A percentile compares a stretch with the other conserved stretches of the same genome.
Conservation (phyloP, 2,797 vertebrate genomes). For the Benthosema pterotum region DNA sequence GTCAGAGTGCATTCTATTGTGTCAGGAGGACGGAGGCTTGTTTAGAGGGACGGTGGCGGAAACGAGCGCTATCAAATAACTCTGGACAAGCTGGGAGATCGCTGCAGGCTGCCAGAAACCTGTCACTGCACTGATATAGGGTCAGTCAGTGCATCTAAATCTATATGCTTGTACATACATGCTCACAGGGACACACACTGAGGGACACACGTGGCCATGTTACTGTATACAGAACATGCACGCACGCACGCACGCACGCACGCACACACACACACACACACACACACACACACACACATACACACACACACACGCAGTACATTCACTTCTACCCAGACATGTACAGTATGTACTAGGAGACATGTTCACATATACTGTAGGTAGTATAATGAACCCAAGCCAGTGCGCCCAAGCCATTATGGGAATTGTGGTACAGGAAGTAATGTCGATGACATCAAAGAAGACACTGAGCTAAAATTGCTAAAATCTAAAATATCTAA, state of each 20-base stretch:
- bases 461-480: too few relatives aligned
- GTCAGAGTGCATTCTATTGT: conserved; percentile 33
- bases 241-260: neutral
- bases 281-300: conserved; percentile 4
- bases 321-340: too few relatives aligned
- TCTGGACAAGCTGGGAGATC: conserved; percentile 50
- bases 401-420: too few relatives aligned
- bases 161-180: neutral
- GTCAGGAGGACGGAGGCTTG: conserved; percentile 11
- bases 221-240: neutral
- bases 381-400: too few relatives aligned
- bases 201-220: neutral
- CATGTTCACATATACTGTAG: too few relatives aligned
- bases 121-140: conserved; percentile 27
- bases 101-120: conserved; percentile 27
- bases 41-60: conserved; percentile 22
- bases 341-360: too few relatives aligned
- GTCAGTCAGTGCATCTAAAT: neutral
- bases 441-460: too few relatives aligned
- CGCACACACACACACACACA: neutral
- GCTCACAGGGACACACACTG: neutral
- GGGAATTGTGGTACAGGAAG: too few relatives aligned
- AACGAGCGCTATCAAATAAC: conserved; percentile 49
- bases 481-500: too few relatives aligned
- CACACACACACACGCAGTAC: too few relatives aligned